Base-by-base conservation (phyloP, 2,113 vertebrate genomes). In the Columba janthina region DNA sequence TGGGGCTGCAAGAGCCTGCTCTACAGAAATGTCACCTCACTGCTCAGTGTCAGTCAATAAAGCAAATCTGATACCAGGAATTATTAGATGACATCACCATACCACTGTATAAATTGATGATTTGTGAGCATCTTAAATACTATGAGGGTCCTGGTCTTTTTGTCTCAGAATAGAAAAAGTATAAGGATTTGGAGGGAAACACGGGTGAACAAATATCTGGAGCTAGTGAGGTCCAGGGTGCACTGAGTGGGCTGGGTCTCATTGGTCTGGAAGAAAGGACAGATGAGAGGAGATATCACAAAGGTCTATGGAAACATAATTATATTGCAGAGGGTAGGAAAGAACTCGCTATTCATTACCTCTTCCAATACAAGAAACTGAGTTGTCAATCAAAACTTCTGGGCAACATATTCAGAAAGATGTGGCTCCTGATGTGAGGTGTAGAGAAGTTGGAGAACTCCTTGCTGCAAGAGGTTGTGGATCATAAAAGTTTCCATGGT, bases 1-100 rank as follows among this genome's bases (percentile, higher is more conserved):
- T 73, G 51, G 32, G 42, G 10, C 67, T 70, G 10, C 40, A 21
- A 38, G n/a, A 77, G 46, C 26, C 62, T 79, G 24, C 42, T 88
- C 21, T 93, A 58, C 64, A 76, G 61, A 94, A 83, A 64, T 83
- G 56, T 48, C 83, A 77, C 32, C 31, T 83, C 58, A 32, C 11
- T 88, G 31, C 61, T 92, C 65, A 81, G 53, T 54, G 80, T 76
- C 21, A 73, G 72, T 38, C 60, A 94, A 81, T 71, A 95, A 94
- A 93, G 51, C 38, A 93, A 93, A 93, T 29, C 28, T 71, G 51
- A 88, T 56, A 42, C 34, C 25, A 71, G 69, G 29, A 90, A 64
- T 46, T 81, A 21, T 34, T 62, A 81, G 48, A 78, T 62, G 20
- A 15, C 14, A 56, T 36, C 32, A 48, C 46, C 71, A 54, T 82